Percentiles rank a stretch among this genome's conserved stretches.
Conservation (phyloP, 2,113 vertebrate species). For the Syrrhaptes paradoxus region DNA sequence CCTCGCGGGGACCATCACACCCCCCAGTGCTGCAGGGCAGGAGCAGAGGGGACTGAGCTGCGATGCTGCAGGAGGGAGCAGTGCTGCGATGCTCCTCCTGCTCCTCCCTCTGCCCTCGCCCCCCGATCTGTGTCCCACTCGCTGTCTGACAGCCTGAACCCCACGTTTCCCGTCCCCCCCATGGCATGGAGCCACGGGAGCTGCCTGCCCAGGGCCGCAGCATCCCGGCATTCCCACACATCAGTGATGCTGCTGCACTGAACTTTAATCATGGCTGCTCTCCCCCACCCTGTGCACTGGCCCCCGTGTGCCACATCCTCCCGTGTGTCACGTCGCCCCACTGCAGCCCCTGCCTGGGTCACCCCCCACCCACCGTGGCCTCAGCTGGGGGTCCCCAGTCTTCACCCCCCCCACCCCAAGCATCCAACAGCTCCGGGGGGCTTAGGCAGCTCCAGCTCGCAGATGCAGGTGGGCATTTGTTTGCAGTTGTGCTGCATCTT, state of each 20-base stretch:
- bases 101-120: neutral
- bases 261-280: neutral
- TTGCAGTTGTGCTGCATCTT: too few species aligned
- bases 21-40: neutral
- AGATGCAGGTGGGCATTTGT: too few species aligned
- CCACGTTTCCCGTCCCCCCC: accelerated
- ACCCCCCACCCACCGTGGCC: neutral
- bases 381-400: neutral
- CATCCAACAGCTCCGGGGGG: accelerated
- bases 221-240: neutral
- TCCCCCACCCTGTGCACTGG: neutral
- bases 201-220: accelerated
- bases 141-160: accelerated
- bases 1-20: accelerated
- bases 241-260: accelerated
- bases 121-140: accelerated
- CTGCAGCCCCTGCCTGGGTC: neutral
- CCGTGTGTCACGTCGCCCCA: too few species aligned
- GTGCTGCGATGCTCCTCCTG: neutral
- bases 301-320: accelerated
- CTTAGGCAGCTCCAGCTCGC: neutral
- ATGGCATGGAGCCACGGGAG: accelerated
- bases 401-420: accelerated
- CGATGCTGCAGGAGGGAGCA: accelerated
- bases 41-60: neutral